A percentile compares a stretch with the other conserved stretches of the same genome.
Evolutionary conservation across 2,797 vertebrate genomes (phyloP).

Genomic region (Smutsia gigantea): DNA sequence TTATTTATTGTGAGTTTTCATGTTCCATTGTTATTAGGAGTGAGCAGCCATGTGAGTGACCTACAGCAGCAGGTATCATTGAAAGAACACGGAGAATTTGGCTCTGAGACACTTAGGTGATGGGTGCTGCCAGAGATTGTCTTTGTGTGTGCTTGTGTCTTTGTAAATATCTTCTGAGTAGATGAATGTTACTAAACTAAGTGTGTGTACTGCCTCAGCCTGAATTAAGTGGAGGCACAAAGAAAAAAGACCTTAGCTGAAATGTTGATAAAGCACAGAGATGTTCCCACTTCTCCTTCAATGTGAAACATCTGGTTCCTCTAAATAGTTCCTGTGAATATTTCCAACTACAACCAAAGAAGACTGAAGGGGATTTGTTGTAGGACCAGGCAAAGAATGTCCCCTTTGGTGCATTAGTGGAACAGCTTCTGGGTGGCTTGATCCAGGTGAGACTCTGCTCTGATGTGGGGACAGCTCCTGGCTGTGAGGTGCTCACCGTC

Average conservation of each 20-base stretch:
- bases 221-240: not conserved
- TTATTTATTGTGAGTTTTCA: constrained; percentile 7
- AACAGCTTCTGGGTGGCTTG: not conserved
- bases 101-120: not conserved
- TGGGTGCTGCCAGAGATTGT: not conserved
- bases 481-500: not conserved
- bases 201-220: not conserved
- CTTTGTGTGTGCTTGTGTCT: not conserved
- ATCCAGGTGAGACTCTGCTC: not conserved
- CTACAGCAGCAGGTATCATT: not conserved
- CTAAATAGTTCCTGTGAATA: not conserved
- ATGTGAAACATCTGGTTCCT: constrained; percentile 1
- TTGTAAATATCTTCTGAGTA: not conserved
- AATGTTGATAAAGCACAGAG: not conserved
- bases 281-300: not conserved
- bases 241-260: not conserved
- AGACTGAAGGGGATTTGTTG: not conserved
- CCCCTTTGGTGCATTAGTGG: not conserved
- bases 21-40: not conserved
- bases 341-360: not conserved
- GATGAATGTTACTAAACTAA: not conserved
- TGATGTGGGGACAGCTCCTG: not conserved
- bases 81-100: not conserved
- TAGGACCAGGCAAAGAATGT: not conserved
- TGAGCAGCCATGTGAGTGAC: not conserved